Percentiles rank a stretch among this genome's conserved stretches.
phyloP scores from a whole-genome alignment of 2,113 vertebrate species.

The Python bivittatus region DNA sequence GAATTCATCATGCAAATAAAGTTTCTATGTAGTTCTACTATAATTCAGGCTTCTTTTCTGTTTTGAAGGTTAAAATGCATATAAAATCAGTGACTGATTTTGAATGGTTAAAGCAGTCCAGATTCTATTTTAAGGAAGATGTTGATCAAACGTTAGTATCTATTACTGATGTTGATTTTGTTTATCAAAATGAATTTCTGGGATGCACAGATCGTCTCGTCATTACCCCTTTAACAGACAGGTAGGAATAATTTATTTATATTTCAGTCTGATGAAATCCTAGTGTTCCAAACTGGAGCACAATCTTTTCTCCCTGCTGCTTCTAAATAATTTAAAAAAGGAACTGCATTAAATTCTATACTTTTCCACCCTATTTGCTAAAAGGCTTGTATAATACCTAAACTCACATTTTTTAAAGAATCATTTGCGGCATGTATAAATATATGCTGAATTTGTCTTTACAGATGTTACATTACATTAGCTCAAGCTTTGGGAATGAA shows the following conservation, averaged over 20 bases:
- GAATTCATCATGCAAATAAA: not conserved
- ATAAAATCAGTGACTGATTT: slow-evolving; percentile 82
- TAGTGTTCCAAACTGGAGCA: not conserved
- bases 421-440: not conserved
- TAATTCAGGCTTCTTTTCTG: slow-evolving; percentile 14
- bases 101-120: slow-evolving; percentile 91
- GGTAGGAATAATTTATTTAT: slow-evolving; percentile 65
- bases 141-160: slow-evolving; percentile 79
- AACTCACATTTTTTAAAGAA: not conserved
- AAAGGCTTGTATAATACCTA: not conserved
- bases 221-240: slow-evolving; percentile 91
- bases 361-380: not conserved
- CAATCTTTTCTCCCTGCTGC: not conserved
- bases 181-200: slow-evolving; percentile 91
- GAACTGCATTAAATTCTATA: not conserved
- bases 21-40: not conserved
- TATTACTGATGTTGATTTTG: slow-evolving; percentile 91
- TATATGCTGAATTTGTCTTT: slow-evolving; percentile 39
- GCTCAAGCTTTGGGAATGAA: slow-evolving; percentile 87
- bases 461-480: slow-evolving; percentile 89
- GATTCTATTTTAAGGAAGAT: slow-evolving; percentile 90
- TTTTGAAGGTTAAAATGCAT: slow-evolving; percentile 83
- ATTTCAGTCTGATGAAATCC: not conserved
- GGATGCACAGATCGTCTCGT: slow-evolving; percentile 92
- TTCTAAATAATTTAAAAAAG: not conserved